Evolutionary conservation across 2,797 vertebrate species (phyloP).

Genomic region (Coccyzus lansbergi): DNA sequence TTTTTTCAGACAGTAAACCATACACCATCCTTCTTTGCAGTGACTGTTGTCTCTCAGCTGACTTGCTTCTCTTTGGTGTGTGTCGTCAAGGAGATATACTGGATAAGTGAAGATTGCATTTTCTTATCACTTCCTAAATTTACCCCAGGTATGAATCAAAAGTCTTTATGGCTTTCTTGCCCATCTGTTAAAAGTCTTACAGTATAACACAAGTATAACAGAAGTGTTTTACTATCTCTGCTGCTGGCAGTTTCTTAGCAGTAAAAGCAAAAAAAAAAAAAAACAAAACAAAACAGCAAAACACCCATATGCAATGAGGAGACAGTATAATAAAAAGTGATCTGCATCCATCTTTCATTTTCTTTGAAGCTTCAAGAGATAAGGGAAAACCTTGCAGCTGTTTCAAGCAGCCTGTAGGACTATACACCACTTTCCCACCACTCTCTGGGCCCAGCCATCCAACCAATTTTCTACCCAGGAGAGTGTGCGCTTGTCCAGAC

Average conservation of each 20-base stretch:
- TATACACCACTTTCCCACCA: too few species aligned
- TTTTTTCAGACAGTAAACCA: neutral
- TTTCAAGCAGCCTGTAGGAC: neutral
- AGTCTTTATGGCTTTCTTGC: neutral
- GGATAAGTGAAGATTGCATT: neutral
- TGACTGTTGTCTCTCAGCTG: neutral
- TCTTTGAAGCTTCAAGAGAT: constrained; percentile 8
- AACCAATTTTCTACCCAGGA: too few species aligned
- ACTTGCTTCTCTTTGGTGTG: neutral
- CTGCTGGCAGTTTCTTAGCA: constrained; percentile 5
- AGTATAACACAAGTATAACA: neutral
- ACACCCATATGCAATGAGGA: neutral
- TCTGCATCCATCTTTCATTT: constrained; percentile 30
- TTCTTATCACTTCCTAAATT: neutral
- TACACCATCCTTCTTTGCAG: neutral
- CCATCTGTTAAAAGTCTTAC: neutral
- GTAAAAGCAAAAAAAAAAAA: neutral
- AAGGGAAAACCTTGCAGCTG: neutral
- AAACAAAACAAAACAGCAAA: too few species aligned
- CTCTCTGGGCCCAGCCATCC: too few species aligned
- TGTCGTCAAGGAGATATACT: neutral
- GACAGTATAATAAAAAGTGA: neutral
- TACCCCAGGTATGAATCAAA: neutral
- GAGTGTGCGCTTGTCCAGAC: too few species aligned
- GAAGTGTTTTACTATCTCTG: neutral